Evolutionary conservation across 2,888 invertebrate species (phyloP).

Genomic region (Zygogramma bicolorata): DNA sequence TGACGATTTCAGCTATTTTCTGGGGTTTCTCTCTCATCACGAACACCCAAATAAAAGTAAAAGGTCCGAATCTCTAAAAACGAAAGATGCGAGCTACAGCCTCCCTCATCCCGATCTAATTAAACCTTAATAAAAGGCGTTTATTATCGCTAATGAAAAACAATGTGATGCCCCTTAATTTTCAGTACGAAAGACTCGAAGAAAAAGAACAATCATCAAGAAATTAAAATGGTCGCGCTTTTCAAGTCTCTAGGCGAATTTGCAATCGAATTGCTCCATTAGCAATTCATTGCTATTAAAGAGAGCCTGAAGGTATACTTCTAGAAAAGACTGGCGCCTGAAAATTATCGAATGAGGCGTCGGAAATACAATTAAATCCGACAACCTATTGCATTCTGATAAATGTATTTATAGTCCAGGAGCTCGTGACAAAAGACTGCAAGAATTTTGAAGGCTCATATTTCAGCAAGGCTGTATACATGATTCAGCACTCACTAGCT

Average conservation of each 20-base stretch:
- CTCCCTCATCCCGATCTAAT: background rate
- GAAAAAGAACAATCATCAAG: background rate
- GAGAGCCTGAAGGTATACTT: background rate
- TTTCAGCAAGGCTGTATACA: too few relatives aligned
- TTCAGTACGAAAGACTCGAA: background rate
- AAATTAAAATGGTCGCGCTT: background rate
- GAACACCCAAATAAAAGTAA: too few relatives aligned
- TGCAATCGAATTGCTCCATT: background rate
- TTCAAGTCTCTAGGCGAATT: background rate
- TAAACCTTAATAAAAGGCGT: background rate
- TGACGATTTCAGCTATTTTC: too few relatives aligned
- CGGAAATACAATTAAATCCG: background rate
- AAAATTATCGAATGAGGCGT: background rate
- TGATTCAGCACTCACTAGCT: too few relatives aligned
- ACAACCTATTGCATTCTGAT: background rate
- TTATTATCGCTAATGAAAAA: constrained; percentile 4
- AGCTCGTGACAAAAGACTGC: too few relatives aligned
- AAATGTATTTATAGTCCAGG: background rate
- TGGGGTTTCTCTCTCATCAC: too few relatives aligned
- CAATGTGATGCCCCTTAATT: constrained; percentile 1
- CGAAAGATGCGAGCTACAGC: background rate
- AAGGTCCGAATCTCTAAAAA: background rate
- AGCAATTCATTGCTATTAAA: constrained; percentile 5
- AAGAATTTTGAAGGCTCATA: too few relatives aligned
- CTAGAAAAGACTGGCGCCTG: background rate